Conservation (phyloP, 2,888 invertebrate genomes). For the Aspidapion aeneum region DNA sequence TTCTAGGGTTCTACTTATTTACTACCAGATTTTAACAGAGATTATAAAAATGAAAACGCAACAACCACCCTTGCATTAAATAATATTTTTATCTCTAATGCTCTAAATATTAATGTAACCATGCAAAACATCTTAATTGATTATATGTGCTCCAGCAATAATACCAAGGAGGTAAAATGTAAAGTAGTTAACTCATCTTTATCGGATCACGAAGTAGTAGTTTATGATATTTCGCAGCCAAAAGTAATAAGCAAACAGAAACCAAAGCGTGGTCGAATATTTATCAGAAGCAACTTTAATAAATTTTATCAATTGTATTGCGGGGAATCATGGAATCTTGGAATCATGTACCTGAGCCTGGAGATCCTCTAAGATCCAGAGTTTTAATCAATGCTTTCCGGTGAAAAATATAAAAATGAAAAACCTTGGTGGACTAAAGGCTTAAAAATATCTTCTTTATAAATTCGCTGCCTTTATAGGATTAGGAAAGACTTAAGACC, state of each 20-base stretch:
- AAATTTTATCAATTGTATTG: not conserved
- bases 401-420: not conserved
- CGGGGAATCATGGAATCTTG: no score
- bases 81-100: not conserved
- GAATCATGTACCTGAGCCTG: not conserved
- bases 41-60: not conserved
- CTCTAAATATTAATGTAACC: not conserved
- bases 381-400: not conserved
- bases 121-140: not conserved
- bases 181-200: not conserved
- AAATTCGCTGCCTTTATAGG: not conserved
- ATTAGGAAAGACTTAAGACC: not conserved
- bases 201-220: not conserved
- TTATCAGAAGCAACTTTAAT: not conserved
- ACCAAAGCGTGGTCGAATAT: not conserved
- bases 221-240: not conserved
- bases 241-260: not conserved
- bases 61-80: not conserved
- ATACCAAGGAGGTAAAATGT: not conserved
- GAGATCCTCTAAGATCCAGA: not conserved
- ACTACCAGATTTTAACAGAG: not conserved
- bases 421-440: slow-evolving; percentile 6
- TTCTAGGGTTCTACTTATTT: not conserved
- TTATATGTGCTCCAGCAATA: not conserved
- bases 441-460: not conserved